Evolutionary conservation across 2,888 invertebrate species (phyloP).

Genomic region (Lithophane semibrunnea): DNA sequence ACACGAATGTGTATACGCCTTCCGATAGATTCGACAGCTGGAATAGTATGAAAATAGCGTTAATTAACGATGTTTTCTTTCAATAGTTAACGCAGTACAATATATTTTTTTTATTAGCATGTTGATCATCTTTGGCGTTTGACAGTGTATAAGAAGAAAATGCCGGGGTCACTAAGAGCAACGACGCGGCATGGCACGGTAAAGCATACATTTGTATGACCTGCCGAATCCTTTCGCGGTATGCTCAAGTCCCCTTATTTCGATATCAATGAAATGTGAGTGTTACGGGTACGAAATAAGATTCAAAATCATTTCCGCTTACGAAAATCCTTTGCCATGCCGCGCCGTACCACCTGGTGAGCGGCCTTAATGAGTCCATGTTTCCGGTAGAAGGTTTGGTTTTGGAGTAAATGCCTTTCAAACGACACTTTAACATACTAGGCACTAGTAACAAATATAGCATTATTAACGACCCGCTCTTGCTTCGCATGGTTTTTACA

Average conservation of each 20-base stretch:
- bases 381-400: not conserved
- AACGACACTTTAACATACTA: not conserved
- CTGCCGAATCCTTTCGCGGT: not conserved
- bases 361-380: not conserved
- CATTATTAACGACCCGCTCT: not conserved
- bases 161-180: not conserved
- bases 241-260: not conserved
- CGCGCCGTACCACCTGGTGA: not conserved
- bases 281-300: not conserved
- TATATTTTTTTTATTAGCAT: not conserved
- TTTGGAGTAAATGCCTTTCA: not conserved
- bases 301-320: not conserved
- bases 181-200: not conserved
- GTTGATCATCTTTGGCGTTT: not conserved
- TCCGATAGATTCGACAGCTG: conserved; percentile 96
- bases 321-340: not conserved
- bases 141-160: not conserved
- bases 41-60: conserved; percentile 39
- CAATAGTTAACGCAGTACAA: not conserved
- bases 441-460: not conserved
- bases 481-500: too few relatives aligned
- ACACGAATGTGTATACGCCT: conserved; percentile 97
- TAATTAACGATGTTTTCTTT: not conserved
- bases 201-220: not conserved
- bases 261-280: not conserved